Percentiles rank a stretch among this genome's conserved stretches.
phyloP scores from a whole-genome alignment of 2,113 vertebrate genomes.

The Donacobius atricapilla region DNA sequence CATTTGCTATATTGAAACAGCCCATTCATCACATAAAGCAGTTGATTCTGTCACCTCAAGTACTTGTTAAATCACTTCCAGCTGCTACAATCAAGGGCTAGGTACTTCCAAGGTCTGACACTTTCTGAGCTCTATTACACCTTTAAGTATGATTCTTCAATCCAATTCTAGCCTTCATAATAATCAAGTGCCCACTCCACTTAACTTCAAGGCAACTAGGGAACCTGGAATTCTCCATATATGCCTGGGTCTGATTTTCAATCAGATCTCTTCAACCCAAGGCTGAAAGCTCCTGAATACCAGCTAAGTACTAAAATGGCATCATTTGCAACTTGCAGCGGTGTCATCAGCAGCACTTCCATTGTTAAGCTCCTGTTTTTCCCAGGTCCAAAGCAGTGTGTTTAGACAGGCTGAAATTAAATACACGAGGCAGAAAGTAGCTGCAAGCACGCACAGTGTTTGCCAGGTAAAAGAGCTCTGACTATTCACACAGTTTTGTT shows the following conservation, averaged over 20 bases:
- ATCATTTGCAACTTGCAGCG: conserved; percentile 37
- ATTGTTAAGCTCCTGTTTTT: conserved; percentile 1
- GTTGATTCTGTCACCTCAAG: conserved; percentile 81
- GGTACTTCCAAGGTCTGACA: conserved; percentile 79
- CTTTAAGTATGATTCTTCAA: conserved; percentile 79
- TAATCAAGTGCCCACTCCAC: conserved; percentile 83
- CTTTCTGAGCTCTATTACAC: conserved; percentile 78
- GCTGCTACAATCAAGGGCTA: conserved; percentile 81
- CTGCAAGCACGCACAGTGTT: neutral
- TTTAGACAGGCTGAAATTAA: conserved; percentile 9
- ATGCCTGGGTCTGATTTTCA: conserved; percentile 75
- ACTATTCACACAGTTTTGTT: neutral
- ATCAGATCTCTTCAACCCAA: conserved; percentile 74
- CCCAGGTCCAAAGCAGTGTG: neutral
- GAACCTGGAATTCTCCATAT: conserved; percentile 69
- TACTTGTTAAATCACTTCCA: conserved; percentile 83
- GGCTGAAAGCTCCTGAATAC: conserved; percentile 68
- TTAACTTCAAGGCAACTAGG: conserved; percentile 73
- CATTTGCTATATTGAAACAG: conserved; percentile 78
- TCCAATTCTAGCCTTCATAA: conserved; percentile 78
- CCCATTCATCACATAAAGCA: conserved; percentile 79
- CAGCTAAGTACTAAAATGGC: conserved; percentile 51
- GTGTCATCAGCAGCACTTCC: neutral
- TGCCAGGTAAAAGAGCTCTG: neutral
- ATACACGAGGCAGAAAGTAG: neutral